Percentiles rank a stretch among this genome's conserved stretches.
phyloP scores from a whole-genome alignment of 2,113 vertebrate species.

The Gobiocypris rarus region DNA sequence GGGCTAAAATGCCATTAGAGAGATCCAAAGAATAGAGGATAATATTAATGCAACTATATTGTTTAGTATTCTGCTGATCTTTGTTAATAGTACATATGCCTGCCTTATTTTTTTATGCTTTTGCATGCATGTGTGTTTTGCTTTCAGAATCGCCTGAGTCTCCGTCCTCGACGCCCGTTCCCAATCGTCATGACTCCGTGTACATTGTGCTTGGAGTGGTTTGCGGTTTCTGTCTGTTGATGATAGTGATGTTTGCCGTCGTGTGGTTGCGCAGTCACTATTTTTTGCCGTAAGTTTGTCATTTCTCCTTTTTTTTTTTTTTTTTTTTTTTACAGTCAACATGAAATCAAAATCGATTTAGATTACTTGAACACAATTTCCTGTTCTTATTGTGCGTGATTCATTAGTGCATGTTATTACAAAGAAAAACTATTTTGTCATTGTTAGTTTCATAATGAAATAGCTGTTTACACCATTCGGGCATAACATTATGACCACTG shows the following conservation, averaged over 20 bases:
- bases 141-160: slow-evolving; percentile 48
- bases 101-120: neutral
- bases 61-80: neutral
- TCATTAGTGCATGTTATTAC: neutral
- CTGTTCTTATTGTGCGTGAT: neutral
- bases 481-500: too few species aligned
- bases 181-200: slow-evolving; percentile 69
- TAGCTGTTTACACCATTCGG: too few species aligned
- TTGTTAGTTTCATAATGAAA: too few species aligned
- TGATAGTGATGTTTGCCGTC: slow-evolving; percentile 77
- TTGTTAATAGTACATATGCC: neutral
- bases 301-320: neutral
- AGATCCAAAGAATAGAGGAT: neutral
- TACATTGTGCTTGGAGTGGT: slow-evolving; percentile 80
- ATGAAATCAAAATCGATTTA: neutral
- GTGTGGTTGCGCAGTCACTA: slow-evolving; percentile 79
- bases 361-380: neutral
- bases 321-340: neutral
- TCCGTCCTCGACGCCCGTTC: slow-evolving; percentile 80
- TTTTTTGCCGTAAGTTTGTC: slow-evolving; percentile 80
- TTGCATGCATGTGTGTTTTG: slow-evolving; percentile 13
- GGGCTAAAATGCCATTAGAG: neutral
- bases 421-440: neutral
- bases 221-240: slow-evolving; percentile 74
- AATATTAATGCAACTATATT: neutral